These are phyloP conservation scores for Ptychochromis oligacanthus DNA, from an alignment of 2,113 vertebrate genomes.

Conservation along the genomic window DNA sequence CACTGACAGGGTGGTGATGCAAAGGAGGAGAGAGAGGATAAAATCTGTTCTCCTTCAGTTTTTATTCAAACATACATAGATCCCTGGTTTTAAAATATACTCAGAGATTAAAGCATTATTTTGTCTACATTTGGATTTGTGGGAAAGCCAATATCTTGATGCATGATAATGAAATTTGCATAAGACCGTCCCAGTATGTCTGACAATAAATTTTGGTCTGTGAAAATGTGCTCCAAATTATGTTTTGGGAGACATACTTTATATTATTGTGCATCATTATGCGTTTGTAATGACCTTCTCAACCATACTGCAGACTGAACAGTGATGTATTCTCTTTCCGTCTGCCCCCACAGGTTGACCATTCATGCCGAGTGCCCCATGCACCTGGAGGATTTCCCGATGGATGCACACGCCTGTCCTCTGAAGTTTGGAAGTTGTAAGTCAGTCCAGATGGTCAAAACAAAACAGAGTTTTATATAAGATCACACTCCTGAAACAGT, in stretches of 20 bases:
- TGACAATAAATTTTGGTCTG: not conserved
- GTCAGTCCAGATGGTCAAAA: constrained; percentile 70
- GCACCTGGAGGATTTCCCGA: constrained; percentile 98
- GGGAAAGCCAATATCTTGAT: not conserved
- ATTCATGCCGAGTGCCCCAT: constrained; percentile 98
- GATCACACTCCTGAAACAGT: constrained; percentile 17
- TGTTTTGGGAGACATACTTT: not conserved
- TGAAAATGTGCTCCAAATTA: not conserved
- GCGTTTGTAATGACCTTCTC: not conserved
- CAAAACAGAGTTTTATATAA: constrained; percentile 11
- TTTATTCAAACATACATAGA: not conserved
- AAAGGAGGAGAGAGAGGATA: not conserved
- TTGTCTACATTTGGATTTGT: not conserved
- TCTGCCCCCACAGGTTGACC: constrained; percentile 84
- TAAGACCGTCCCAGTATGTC: not conserved
- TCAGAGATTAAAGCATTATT: not conserved
- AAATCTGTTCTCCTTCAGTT: not conserved
- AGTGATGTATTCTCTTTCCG: constrained; percentile 16
- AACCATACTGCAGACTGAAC: constrained; percentile 14
- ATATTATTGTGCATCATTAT: not conserved
- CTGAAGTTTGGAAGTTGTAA: constrained; percentile 99
- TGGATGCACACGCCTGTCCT: constrained; percentile 97
- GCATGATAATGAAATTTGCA: not conserved
- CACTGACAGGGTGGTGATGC: not conserved
- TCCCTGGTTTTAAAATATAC: not conserved